A percentile compares a stretch with the other conserved stretches of the same genome.
Evolutionary conservation across 2,888 invertebrate genomes (phyloP).

Genomic region (Erebia epiphron): DNA sequence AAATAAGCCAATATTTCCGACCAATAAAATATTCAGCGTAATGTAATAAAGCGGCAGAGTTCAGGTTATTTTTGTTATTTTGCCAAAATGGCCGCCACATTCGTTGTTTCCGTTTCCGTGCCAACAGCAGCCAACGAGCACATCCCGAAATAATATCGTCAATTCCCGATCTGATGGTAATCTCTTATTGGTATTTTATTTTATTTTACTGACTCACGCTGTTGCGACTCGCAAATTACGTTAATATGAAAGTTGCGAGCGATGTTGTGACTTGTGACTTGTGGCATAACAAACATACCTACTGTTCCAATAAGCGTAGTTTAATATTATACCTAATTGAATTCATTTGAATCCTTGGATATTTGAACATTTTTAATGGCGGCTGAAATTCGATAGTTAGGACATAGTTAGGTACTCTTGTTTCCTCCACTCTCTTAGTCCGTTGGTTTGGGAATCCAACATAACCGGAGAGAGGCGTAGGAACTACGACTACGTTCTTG

Average conservation of each 20-base stretch:
- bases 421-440: too few relatives aligned
- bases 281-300: not conserved
- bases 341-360: too few relatives aligned
- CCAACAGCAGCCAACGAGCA: constrained; percentile 31
- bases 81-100: constrained; percentile 30
- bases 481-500: too few relatives aligned
- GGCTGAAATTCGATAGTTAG: too few relatives aligned
- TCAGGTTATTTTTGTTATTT: constrained; percentile 30
- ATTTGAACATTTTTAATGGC: too few relatives aligned
- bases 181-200: constrained; percentile 28
- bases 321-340: too few relatives aligned
- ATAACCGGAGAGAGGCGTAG: too few relatives aligned
- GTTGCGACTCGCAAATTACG: constrained; percentile 9
- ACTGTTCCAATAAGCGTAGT: not conserved
- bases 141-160: constrained; percentile 31
- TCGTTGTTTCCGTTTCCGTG: constrained; percentile 30
- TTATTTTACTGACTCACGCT: constrained; percentile 23
- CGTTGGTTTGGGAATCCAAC: too few relatives aligned
- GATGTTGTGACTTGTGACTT: not conserved
- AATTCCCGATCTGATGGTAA: constrained; percentile 27
- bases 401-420: too few relatives aligned
- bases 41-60: constrained; percentile 24
- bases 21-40: constrained; percentile 27
- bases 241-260: constrained; percentile 1
- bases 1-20: constrained; percentile 7